These are phyloP conservation scores for Neuroterus valhalla DNA, from an alignment of 1,140 invertebrate genomes.

Conservation along the genomic window DNA sequence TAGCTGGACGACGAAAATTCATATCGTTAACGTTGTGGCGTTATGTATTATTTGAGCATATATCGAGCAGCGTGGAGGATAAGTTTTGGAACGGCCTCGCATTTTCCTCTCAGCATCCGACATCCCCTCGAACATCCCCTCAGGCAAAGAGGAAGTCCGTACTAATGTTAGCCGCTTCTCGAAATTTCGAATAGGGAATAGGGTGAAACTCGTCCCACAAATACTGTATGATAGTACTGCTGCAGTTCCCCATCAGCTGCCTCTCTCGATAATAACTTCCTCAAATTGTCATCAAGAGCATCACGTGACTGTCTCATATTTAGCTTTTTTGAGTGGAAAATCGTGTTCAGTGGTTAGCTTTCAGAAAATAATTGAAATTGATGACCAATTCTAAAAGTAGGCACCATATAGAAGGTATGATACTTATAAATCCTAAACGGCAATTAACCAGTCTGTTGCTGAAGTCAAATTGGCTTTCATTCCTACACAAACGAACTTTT, in stretches of 20 bases:
- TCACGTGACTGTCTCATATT: background rate
- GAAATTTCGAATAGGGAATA: slow-evolving; percentile 20
- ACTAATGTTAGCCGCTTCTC: background rate
- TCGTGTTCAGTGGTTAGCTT: background rate
- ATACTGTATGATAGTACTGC: background rate
- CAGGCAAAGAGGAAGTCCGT: slow-evolving; percentile 20
- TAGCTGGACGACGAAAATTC: slow-evolving; percentile 1
- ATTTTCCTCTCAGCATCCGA: slow-evolving; percentile 12
- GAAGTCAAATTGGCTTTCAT: too few species aligned
- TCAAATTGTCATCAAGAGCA: background rate
- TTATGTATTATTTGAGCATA: slow-evolving; percentile 15
- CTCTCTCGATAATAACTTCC: slow-evolving; percentile 20
- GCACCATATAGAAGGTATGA: too few species aligned
- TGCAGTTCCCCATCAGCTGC: background rate
- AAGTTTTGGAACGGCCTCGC: background rate
- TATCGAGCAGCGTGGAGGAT: slow-evolving; percentile 17
- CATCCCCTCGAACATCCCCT: slow-evolving; percentile 11
- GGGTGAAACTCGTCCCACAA: slow-evolving; percentile 22
- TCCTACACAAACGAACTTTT: too few species aligned
- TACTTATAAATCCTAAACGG: too few species aligned
- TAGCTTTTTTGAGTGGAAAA: background rate
- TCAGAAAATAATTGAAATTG: background rate
- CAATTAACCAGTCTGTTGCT: too few species aligned
- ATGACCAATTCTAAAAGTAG: background rate
- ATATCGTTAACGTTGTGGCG: background rate